Conservation (phyloP, 1,140 invertebrate species). For the Thalassaphorura encarpata region DNA sequence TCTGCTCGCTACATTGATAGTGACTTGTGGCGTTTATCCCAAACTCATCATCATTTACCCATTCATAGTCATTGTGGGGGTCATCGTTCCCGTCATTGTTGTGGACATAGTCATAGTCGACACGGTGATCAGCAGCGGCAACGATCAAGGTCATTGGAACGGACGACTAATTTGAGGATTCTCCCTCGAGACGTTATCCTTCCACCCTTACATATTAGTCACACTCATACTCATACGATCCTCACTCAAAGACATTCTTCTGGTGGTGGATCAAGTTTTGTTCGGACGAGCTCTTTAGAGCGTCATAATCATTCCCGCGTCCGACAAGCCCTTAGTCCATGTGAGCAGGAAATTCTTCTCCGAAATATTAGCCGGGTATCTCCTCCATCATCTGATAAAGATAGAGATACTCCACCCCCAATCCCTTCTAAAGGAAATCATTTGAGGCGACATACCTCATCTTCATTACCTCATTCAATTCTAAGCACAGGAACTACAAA, state of each 20-base stretch:
- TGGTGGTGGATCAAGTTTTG: conserved; percentile 13
- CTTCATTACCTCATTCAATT: no score
- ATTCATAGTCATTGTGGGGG: not conserved
- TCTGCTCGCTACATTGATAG: conserved; percentile 24
- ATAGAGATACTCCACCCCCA: no score
- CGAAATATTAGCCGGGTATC: not conserved
- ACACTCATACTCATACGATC: no score
- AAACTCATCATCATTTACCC: conserved; percentile 5
- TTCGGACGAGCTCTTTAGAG: conserved; percentile 9
- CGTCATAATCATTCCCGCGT: conserved; percentile 6
- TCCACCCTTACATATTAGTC: no score
- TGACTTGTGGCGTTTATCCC: conserved; percentile 6
- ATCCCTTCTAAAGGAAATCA: no score
- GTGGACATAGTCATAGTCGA: not conserved
- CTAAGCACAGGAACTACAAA: no score
- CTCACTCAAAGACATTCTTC: no score
- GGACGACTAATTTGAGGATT: conserved; percentile 30
- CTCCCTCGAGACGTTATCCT: conserved; percentile 30
- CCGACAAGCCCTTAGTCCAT: not conserved
- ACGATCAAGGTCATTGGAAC: conserved; percentile 35
- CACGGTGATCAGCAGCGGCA: conserved; percentile 8
- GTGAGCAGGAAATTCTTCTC: not conserved
- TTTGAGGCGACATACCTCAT: no score
- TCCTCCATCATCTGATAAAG: no score
- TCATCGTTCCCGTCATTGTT: not conserved